Conservation (phyloP, 2,888 invertebrate genomes). For the Drosophila pseudotakahashii region DNA sequence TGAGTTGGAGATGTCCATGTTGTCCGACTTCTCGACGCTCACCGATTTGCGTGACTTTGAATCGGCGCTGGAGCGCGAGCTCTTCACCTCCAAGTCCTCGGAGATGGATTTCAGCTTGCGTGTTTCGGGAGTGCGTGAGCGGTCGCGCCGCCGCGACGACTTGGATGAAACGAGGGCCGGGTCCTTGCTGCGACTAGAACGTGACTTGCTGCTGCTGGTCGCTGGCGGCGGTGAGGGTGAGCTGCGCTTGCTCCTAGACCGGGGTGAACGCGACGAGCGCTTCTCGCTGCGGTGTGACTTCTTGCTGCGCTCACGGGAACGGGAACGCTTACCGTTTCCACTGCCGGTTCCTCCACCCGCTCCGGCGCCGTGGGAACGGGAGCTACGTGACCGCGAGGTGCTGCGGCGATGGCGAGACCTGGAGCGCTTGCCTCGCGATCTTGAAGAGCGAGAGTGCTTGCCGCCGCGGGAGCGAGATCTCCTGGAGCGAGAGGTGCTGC, state of each 20-base stretch:
- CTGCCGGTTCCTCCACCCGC: constrained; percentile 23
- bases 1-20: constrained; percentile 93
- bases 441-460: constrained; percentile 84
- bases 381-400: constrained; percentile 72
- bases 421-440: constrained; percentile 84
- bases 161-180: constrained; percentile 53
- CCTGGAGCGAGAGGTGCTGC: constrained; percentile 83
- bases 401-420: constrained; percentile 85
- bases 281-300: constrained; percentile 86
- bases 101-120: constrained; percentile 82
- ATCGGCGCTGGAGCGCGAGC: constrained; percentile 83
- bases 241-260: constrained; percentile 83
- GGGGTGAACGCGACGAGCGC: constrained; percentile 83
- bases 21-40: constrained; percentile 87
- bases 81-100: constrained; percentile 80
- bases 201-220: constrained; percentile 52
- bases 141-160: constrained; percentile 74
- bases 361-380: constrained; percentile 41
- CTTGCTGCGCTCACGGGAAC: constrained; percentile 87
- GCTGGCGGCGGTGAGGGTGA: constrained; percentile 83
- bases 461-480: constrained; percentile 83
- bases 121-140: constrained; percentile 81
- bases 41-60: constrained; percentile 85
- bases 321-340: constrained; percentile 81
- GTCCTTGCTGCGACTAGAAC: constrained; percentile 82